A percentile compares a stretch with the other conserved stretches of the same genome.
Conservation (phyloP, 2,888 invertebrate genomes). For the Pogonocherus hispidulus region DNA sequence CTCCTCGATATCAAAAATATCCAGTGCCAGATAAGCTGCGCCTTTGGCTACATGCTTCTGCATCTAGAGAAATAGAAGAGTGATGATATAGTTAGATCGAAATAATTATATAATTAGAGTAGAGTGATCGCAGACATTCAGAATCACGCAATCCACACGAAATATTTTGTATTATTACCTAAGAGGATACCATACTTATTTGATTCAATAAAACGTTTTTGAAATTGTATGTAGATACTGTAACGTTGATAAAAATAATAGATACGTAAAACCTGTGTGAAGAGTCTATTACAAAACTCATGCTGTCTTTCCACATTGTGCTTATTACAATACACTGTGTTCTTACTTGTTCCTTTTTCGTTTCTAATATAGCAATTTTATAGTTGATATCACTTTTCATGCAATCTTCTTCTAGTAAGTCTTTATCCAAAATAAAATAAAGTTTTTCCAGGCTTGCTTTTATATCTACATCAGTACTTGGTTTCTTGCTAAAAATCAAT, state of each 20-base stretch:
- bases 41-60: conserved; percentile 70
- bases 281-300: neutral
- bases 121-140: too few relatives aligned
- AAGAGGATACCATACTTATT: too few relatives aligned
- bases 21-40: conserved; percentile 74
- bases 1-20: conserved; percentile 69
- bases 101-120: too few relatives aligned
- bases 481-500: neutral
- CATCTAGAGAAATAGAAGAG: conserved; percentile 66
- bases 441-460: conserved; percentile 41
- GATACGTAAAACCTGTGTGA: too few relatives aligned
- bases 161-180: too few relatives aligned
- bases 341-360: conserved; percentile 62
- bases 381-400: conserved; percentile 71
- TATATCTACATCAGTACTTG: conserved; percentile 26
- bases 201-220: too few relatives aligned
- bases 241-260: too few relatives aligned
- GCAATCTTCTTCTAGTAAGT: conserved; percentile 68
- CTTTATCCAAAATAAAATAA: conserved; percentile 50
- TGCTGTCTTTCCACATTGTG: too few relatives aligned
- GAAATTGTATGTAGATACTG: too few relatives aligned
- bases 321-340: neutral
- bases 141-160: too few relatives aligned
- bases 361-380: conserved; percentile 69
- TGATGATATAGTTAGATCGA: neutral